phyloP scores from a whole-genome alignment of 2,797 vertebrate species.

The Acrossocheilus wenchowensis region DNA sequence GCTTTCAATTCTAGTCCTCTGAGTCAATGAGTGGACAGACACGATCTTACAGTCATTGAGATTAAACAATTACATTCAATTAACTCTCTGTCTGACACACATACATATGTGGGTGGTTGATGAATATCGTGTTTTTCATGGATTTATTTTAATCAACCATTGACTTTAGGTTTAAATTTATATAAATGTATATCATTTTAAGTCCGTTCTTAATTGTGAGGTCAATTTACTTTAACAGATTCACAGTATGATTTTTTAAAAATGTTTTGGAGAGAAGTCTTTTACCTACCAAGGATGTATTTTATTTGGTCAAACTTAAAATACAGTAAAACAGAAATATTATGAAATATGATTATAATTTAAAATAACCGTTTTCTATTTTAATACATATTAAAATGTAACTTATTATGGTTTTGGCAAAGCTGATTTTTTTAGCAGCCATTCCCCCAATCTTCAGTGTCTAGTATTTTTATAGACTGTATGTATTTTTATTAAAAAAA shows the following conservation, averaged over 20 bases:
- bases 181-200: not conserved
- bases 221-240: not conserved
- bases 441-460: not conserved
- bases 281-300: too few relatives aligned
- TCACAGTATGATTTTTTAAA: not conserved
- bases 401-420: not conserved
- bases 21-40: slow-evolving; percentile 32
- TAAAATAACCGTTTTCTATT: not conserved
- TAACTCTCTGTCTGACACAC: not conserved
- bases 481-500: too few relatives aligned
- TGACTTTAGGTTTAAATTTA: not conserved
- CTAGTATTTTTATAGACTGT: too few relatives aligned
- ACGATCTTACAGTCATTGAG: slow-evolving; percentile 28
- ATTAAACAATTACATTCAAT: slow-evolving; percentile 51
- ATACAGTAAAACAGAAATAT: too few relatives aligned
- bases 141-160: not conserved
- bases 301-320: too few relatives aligned
- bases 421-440: not conserved
- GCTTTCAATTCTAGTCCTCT: slow-evolving; percentile 7
- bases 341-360: not conserved
- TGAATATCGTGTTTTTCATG: not conserved
- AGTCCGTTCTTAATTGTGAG: not conserved
- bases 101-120: not conserved
- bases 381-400: not conserved
- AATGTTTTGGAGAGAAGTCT: not conserved